Evolutionary conservation across 2,888 invertebrate species (phyloP).

Genomic region (Graphium colonna): DNA sequence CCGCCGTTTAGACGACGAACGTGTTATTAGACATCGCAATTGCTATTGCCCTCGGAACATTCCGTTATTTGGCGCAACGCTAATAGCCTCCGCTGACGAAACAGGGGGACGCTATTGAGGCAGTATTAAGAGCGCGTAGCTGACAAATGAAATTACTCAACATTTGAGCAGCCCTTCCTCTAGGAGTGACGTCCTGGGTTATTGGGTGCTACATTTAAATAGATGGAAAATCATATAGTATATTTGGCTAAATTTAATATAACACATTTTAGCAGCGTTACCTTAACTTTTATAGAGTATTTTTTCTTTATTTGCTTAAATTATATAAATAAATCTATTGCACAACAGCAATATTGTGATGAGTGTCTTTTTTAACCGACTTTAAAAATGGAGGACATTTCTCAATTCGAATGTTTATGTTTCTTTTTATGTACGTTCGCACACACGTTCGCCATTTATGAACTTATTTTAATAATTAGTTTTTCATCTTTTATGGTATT

Average conservation of each 20-base stretch:
- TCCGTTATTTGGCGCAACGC: slow-evolving; percentile 12
- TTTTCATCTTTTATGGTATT: too few relatives aligned
- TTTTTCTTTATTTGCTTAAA: too few relatives aligned
- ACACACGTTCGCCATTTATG: too few relatives aligned
- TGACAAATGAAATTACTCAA: slow-evolving; percentile 14
- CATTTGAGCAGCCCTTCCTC: neutral
- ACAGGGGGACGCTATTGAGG: slow-evolving; percentile 18
- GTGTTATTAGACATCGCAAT: slow-evolving; percentile 20
- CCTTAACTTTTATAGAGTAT: too few relatives aligned
- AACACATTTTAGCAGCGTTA: neutral
- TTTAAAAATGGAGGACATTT: too few relatives aligned
- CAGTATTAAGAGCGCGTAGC: slow-evolving; percentile 19
- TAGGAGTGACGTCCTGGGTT: neutral
- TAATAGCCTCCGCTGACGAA: slow-evolving; percentile 15
- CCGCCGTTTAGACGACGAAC: slow-evolving; percentile 9
- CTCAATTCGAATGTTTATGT: too few relatives aligned
- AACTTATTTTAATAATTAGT: too few relatives aligned
- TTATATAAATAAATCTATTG: too few relatives aligned
- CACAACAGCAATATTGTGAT: too few relatives aligned
- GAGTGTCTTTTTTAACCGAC: too few relatives aligned
- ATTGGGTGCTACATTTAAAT: neutral
- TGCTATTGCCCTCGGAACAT: slow-evolving; percentile 8
- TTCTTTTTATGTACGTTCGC: too few relatives aligned
- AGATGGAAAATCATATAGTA: too few relatives aligned
- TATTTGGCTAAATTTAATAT: slow-evolving; percentile 7